These are phyloP conservation scores for zebrafish (Danio rerio) DNA, from an alignment of 2,113 vertebrate genomes.

Conservation along the genomic window GRCz12tu NC_133193.1:50310501-50311000, in stretches of 20 bases:
- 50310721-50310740: slow-evolving; percentile 55
- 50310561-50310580: slow-evolving; percentile 41
- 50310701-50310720: slow-evolving; percentile 68
- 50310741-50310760: slow-evolving; percentile 55
- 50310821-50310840: slow-evolving; percentile 66
- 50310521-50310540: slow-evolving; percentile 29
- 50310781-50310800: slow-evolving; percentile 69
- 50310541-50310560: slow-evolving; percentile 47
- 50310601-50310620: slow-evolving; percentile 50
- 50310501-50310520: slow-evolving; percentile 48
- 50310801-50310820: slow-evolving; percentile 64
- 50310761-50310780: slow-evolving; percentile 73
- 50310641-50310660: slow-evolving; percentile 60
- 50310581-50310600: slow-evolving; percentile 49
- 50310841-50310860: slow-evolving; percentile 57
- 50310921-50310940: slow-evolving; percentile 7
- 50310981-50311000: neutral
- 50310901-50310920: slow-evolving; percentile 27
- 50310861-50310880: slow-evolving; percentile 24
- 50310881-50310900: slow-evolving; percentile 38
- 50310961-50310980: slow-evolving; percentile 43
- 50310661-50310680: slow-evolving; percentile 67
- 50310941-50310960: slow-evolving; percentile 29
- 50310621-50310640: slow-evolving; percentile 57
- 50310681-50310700: slow-evolving; percentile 60